Base-by-base conservation (phyloP, 64 coral and sea anemone genomes). In the Porites lutea region DNA sequence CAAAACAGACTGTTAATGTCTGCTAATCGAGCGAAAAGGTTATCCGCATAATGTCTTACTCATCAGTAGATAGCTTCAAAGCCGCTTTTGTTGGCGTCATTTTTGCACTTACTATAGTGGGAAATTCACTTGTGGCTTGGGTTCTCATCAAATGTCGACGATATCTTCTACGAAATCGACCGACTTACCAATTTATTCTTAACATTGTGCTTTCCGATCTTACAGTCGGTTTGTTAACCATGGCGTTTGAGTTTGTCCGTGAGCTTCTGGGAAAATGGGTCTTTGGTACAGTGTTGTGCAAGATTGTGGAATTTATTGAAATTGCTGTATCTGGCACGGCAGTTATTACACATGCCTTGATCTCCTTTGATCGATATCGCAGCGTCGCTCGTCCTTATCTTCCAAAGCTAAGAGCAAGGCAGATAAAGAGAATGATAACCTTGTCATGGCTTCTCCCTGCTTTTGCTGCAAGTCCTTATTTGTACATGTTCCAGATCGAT, bases 151-250 rank as follows among this genome's bases (percentile, higher is more conserved):
- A 73, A n/a, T 61, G 8, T 22, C 11, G 55, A 83, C 59, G n/a
- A 14, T 54, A 60, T 0, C 69, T 80, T 10, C 66, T 91, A 18
- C 47, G 50, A 55, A 91, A 83, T 71, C 79, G 81, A 3, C 89
- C 89, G 46, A 70, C 81, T 3, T 91, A 91, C 75, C 21, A 83
- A 22, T 91, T 91, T 45, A 91, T 91, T 23, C 18, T 70, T 3
- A 91, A 91, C 47, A 91, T 91, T 2, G 55, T 71, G 15, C 22
- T 91, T 61, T 91, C 89, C 5, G 89, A 91, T 71, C 50, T 91
- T 0, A 10, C 82, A 16, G 89, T 82, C 20, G 71, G 60, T 3
- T 66, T 83, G 15, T 61, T 91, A 8, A 91, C 89, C 13, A 91
- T 91, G 79, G 69, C 89, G 37, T 91, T 91, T 51, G 79, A 91